Percentiles rank a stretch among this genome's conserved stretches.
Evolutionary conservation across 1,140 invertebrate genomes (phyloP).

Genomic region (Popillia japonica): DNA sequence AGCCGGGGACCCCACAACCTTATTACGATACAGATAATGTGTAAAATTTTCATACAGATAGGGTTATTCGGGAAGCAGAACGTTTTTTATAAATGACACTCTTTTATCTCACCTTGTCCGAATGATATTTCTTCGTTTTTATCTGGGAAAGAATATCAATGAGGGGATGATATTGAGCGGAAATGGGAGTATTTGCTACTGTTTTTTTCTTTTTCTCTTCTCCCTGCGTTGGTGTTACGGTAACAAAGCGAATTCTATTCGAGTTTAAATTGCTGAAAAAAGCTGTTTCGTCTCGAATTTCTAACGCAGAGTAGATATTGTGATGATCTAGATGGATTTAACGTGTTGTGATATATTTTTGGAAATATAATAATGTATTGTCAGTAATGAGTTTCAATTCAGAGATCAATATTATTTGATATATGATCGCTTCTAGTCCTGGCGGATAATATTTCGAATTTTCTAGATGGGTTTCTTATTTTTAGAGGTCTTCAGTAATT

Average conservation of each 20-base stretch:
- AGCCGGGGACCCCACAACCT: constrained; percentile 23
- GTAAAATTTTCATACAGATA: constrained; percentile 34
- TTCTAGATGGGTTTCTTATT: too few species aligned
- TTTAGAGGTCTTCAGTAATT: too few species aligned
- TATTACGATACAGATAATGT: constrained; percentile 32
- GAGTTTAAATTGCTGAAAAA: neutral
- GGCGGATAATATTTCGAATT: too few species aligned
- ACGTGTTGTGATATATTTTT: neutral
- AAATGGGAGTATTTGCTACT: neutral
- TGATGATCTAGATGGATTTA: neutral
- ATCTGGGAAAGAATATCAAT: constrained; percentile 25
- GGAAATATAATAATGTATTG: neutral
- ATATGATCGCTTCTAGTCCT: too few species aligned
- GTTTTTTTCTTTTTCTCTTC: too few species aligned
- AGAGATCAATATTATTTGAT: too few species aligned
- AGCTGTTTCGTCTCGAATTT: neutral
- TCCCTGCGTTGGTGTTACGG: neutral
- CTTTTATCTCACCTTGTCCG: constrained; percentile 33
- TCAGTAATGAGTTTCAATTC: too few species aligned
- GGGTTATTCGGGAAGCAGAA: constrained; percentile 34
- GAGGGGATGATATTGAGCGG: constrained; percentile 29
- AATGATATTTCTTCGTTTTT: constrained; percentile 30
- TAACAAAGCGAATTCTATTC: neutral
- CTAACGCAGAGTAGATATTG: neutral
- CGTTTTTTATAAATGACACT: constrained; percentile 27